Conservation (phyloP, 1,140 invertebrate genomes). For the Cataglyphis hispanica region DNA sequence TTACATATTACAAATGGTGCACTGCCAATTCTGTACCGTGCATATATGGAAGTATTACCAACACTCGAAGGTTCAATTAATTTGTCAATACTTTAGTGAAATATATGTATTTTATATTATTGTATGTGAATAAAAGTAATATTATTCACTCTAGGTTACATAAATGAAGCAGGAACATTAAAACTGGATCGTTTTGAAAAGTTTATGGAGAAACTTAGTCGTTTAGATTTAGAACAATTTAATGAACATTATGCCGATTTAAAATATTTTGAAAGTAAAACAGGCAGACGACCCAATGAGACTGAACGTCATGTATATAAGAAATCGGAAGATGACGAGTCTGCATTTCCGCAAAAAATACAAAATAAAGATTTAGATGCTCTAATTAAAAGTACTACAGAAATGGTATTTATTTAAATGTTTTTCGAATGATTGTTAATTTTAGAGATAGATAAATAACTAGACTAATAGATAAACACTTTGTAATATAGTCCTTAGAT, state of each 20-base stretch:
- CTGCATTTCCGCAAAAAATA: constrained; percentile 55
- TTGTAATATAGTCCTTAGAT: constrained; percentile 78
- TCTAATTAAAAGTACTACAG: constrained; percentile 88
- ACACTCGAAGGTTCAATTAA: constrained; percentile 91
- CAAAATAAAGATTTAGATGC: constrained; percentile 87
- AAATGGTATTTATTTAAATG: constrained; percentile 85
- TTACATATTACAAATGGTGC: constrained; percentile 97
- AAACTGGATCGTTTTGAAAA: constrained; percentile 95
- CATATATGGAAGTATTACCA: constrained; percentile 95
- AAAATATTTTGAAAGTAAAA: constrained; percentile 94
- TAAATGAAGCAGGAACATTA: constrained; percentile 95
- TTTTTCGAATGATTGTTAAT: background rate
- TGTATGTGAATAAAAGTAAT: constrained; percentile 34
- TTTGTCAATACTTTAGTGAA: background rate
- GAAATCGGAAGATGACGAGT: constrained; percentile 68
- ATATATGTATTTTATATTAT: background rate
- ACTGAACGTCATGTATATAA: constrained; percentile 68
- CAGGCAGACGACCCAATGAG: constrained; percentile 85
- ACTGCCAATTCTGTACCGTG: constrained; percentile 94
- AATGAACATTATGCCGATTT: constrained; percentile 94
- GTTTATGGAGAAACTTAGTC: constrained; percentile 92
- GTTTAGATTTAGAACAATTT: constrained; percentile 95
- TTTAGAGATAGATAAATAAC: constrained; percentile 6
- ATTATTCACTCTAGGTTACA: constrained; percentile 90
- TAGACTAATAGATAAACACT: too few relatives aligned